Evolutionary conservation across 92 coral and sea anemone species (phyloP), one percentile per base, ranked within the genome.

Genomic region (Phenganax marumi): DNA sequence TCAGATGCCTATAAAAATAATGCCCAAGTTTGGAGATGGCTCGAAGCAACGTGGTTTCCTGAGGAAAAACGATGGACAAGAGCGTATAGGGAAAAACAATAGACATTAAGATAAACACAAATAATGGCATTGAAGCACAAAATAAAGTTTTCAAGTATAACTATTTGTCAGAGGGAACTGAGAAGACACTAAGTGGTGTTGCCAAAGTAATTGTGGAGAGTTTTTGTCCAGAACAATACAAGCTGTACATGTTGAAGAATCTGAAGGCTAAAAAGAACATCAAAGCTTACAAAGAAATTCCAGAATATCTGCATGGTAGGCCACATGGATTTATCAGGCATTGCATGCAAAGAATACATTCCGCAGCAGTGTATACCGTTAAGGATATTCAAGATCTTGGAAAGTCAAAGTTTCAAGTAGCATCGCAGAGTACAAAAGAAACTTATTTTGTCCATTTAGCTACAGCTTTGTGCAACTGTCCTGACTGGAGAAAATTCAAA

Each of bases 401-500:
- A 43, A 52, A 81, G 25, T 81, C 70, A 60, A 57, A 50, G 9
- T 70, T 81, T 70, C 50, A 81, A 64, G 85, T 81, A 48, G 52
- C 21, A 55, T 81, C 85, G 50, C 63, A 57, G 0, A 68, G 68
- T 70, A 51, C 56, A 1, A 56, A 50, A 11, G 51, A 54, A 18
- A 21, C 39, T 46, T 81, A 81, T 33, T 23, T 13, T 13, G 80
- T 81, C 9, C 17, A 81, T 48, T 43, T 81, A 21, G 60, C 77
- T 52, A 51, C 73, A 51, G 79, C 85, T 58, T 0, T 58, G 21
- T 81, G 85, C 65, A 62, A 63, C 61, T 81, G 85, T 33, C 63
- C 85, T 50, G 85, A 81, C 68, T 81, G 66, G 66, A 81, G 66
- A 70, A 81, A 75, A 49, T 70, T 65, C 77, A 81, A 81, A 75